Base-by-base conservation (phyloP, 2,113 vertebrate species). In the Craseonycteris thonglongyai region DNA sequence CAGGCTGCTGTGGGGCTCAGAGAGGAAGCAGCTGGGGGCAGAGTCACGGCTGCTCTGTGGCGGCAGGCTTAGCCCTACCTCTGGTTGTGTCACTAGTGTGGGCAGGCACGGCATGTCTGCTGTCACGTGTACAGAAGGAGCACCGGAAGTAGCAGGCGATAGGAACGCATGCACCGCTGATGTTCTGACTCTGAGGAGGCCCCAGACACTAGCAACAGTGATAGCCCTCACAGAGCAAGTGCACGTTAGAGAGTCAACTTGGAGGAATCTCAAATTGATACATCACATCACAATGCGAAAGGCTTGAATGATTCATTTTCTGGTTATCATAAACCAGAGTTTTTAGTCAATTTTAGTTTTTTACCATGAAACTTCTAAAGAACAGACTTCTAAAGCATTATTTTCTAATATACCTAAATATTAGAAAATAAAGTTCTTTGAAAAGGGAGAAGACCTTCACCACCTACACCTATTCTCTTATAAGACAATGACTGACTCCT, bases 111-210 rank as follows among this genome's bases (percentile, higher is more conserved):
- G 22, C 14, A 4, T n/a, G 2, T 26, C n/a, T 21, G 6, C 30
- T 59, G 74, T 24, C 75, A 16, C 1, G n/a, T 21, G 30, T 0
- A 19, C 38, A 18, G 47, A 26, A 49, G 51, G 28, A 33, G 30
- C 24, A 1, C 26, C 2, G 28, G 33, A 8, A 45, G 47, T 8
- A 6, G 2, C 0, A 0, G 9, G 12, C 21, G 2, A 12, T 16
- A 12, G 0, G 6, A 35, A 21, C 0, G 4, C 12, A 24, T 13
- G 7, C 33, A 13, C 22, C 51, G 28, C 58, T 0, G 19, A 28
- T 1, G 16, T 30, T 33, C 1, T 4, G 26, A 12, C 38, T 63
- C 40, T 6, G 49, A 14, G 38, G 38, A 18, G 51, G 0, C 47
- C 10, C n/a, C n/a, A n/a, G n/a, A n/a, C n/a, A n/a, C 45, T 16